Base-by-base conservation (phyloP, 2,888 invertebrate species). In the Meiosimyza platycephala region DNA sequence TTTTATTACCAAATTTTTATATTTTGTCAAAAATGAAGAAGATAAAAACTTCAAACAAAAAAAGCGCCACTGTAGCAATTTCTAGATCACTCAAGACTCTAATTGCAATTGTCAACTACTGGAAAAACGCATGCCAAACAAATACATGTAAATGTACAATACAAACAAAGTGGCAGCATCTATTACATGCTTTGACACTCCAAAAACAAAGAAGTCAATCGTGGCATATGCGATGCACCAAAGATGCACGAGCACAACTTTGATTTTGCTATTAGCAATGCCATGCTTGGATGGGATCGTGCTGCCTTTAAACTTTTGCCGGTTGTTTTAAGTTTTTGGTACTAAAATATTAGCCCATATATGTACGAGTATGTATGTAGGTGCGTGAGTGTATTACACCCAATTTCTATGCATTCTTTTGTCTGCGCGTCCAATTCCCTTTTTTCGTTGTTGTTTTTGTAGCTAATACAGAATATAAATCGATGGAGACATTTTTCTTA, bases 21-120 rank as follows among this genome's bases (percentile, higher is more conserved):
- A 1, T 7, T 7, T 40, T 40, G 9, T 40, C 40, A 40, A 40
- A 40, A 40, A 6, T 7, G 40, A 6, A 40, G 40, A 28, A 28
- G 28, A 28, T 4, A 28, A 6, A 40, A 40, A 40, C 40, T 40
- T 40, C 40, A 40, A 40, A 40, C 9, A 40, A 9, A 28, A 9
- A 28, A 6, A 9, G 40, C 40, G 40, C 6, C 40, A 57, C 57
- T 22, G 22, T 22, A 12, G 57, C 18, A 22, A 68, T 48, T 66
- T 55, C 15, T 50, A 28, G 59, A 48, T 59, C 69, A 59, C 18
- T 48, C 22, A 51, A 48, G 51, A 40, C 69, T 60, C 59, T 60
- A 69, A 65, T 65, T 65, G 65, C 51, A 51, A 65, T 51, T 18
- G 65, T 65, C 65, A 65, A 65, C 65, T 65, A 40, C 40, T 6